A percentile compares a stretch with the other conserved stretches of the same genome.
Evolutionary conservation across 2,113 vertebrate species (phyloP).

Genomic region (Rhombomys opimus): DNA sequence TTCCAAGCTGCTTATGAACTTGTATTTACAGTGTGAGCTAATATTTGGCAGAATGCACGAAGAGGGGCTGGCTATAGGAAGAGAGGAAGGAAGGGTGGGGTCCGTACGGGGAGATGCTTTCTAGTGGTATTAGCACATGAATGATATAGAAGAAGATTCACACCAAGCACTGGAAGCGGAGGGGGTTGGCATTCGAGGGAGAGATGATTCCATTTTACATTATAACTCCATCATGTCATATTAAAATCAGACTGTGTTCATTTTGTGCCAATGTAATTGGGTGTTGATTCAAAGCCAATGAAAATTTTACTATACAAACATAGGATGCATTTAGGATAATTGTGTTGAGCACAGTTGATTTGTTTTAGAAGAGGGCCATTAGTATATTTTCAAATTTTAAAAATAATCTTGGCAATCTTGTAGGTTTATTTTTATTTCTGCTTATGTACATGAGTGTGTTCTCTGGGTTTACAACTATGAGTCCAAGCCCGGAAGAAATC

Average conservation of each 20-base stretch:
- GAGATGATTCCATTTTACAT: background rate
- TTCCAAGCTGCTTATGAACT: background rate
- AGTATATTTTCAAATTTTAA: background rate
- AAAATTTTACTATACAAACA: background rate
- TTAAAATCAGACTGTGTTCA: background rate
- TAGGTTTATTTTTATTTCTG: background rate
- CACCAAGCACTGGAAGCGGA: background rate
- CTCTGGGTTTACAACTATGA: background rate
- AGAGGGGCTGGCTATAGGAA: background rate
- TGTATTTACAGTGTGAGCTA: conserved; percentile 17
- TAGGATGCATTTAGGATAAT: background rate
- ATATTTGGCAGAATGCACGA: conserved; percentile 40
- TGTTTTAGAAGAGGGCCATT: background rate
- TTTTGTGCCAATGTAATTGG: background rate
- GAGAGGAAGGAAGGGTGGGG: background rate
- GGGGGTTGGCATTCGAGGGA: background rate
- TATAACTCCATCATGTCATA: background rate
- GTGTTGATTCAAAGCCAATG: background rate
- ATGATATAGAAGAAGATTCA: background rate
- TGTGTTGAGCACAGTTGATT: background rate
- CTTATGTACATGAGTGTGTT: background rate
- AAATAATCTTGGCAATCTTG: background rate
- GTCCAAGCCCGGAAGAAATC: background rate
- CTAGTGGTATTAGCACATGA: background rate
- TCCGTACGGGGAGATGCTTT: background rate